A percentile compares a stretch with the other conserved stretches of the same genome.
Evolutionary conservation across 1,140 invertebrate genomes (phyloP).

Genomic region (Brachionus rubens): DNA sequence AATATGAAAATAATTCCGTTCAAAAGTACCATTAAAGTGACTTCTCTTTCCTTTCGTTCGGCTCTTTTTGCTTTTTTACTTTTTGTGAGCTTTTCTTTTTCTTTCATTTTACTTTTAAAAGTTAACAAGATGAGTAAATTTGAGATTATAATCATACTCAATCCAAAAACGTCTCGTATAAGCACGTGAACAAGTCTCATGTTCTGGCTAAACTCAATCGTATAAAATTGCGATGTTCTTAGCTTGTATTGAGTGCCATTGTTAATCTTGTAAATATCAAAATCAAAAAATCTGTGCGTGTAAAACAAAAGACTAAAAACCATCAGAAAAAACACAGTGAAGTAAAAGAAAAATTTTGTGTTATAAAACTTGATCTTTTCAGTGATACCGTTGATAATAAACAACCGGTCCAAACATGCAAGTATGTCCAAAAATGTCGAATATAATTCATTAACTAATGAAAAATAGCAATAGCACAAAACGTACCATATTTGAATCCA

Average conservation of each 20-base stretch:
- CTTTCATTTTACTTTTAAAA: constrained; percentile 8
- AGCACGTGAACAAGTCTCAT: neutral
- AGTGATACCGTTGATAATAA: neutral
- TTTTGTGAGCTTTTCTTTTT: constrained; percentile 14
- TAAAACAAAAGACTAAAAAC: constrained; percentile 7
- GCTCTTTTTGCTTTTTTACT: neutral
- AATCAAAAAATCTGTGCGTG: constrained; percentile 26
- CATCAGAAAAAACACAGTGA: neutral
- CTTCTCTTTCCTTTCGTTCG: constrained; percentile 1
- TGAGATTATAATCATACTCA: neutral
- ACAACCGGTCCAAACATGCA: neutral
- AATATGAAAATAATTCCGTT: constrained; percentile 3
- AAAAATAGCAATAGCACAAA: constrained; percentile 10
- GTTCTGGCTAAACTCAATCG: neutral
- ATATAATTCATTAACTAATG: neutral
- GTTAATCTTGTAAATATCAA: neutral
- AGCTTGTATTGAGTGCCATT: neutral
- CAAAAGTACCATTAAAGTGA: neutral
- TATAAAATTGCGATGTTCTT: neutral
- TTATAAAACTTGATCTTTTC: neutral
- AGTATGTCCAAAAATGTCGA: constrained; percentile 29
- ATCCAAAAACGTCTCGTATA: neutral
- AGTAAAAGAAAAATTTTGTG: neutral
- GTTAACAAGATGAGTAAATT: neutral
- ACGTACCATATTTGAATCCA: constrained; percentile 26